Base-by-base conservation (phyloP, 1,140 invertebrate genomes). In the Drosophila quadrilineata region DNA sequence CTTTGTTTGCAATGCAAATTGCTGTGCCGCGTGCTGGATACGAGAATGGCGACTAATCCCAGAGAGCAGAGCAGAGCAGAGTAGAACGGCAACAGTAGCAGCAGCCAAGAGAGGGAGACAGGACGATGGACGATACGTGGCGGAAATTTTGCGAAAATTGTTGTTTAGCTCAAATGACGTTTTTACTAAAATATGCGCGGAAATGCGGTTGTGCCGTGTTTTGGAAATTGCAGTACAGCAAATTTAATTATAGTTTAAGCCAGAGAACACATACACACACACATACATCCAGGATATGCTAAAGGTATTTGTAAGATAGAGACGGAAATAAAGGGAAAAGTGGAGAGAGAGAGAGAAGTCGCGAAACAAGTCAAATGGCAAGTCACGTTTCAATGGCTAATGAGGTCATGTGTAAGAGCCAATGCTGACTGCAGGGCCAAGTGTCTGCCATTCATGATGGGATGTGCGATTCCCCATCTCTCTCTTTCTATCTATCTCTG, bases 381-480 rank as follows among this genome's bases (percentile, higher is more conserved):
- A 87, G 85, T 87, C 85, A 87, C 85, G 85, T 87, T 87, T 75
- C 71, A 73, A 75, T 73, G 74, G 77, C 75, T 87, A 87, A 87
- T 87, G 85, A 87, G 85, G 85, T 87, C 85, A 76, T 87, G 85
- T 87, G 75, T 86, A 72, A 80, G 71, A 66, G 65, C 71, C 75
- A 86, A 79, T 85, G 71, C 60, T 60, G 74, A 71, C 60, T 62
- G 46, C 40, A 21, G 58, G 50, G 56, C 64, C 53, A 53, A 66
- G 38, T 31, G 26, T 40, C 26, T 62, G 57, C 17, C 33, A 45
- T 60, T 31, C 57, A 59, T 36, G 35, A 26, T 41, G 24, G 28
- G 50, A 31, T 46, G 43, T 46, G 43, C 22, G n/a, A 6, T 19
- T 22, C 10, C 6, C 10, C 43, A 38, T 8, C 6, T n/a, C 6